Base-by-base conservation (phyloP, 2,113 vertebrate species). In the Leuciscus idus region DNA sequence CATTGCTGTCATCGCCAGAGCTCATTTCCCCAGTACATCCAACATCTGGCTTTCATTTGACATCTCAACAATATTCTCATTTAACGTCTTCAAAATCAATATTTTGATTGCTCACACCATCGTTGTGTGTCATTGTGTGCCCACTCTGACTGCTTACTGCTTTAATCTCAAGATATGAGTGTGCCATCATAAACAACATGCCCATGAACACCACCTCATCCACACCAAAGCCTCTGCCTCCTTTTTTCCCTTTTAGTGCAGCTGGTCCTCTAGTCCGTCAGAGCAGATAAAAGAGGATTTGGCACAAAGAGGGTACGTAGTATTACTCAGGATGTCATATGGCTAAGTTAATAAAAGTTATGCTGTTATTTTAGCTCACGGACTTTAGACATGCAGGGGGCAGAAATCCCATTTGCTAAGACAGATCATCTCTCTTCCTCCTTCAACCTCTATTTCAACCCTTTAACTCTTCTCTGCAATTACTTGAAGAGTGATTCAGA, bases 261-360 rank as follows among this genome's bases (percentile, higher is more conserved):
- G 50, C 86, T 88, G 64, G 39, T 86, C 87, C 85, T 80, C 76
- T 79, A 83, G 86, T 82, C 70, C 46, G 2, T 76, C 50, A 61
- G 82, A 46, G 21, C 55, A 75, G 81, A 80, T 66, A 73, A 13
- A 76, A 75, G 80, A 62, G 39, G 36, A 26, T 72, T 86, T 75
- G 72, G 84, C 84, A 72, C 36, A 43, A 43, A 86, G 68, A n/a
- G 86, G 57, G 81, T 57, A 85, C 80, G 84, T 87, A 86, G 46
- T 36, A 90, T 92, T 90, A 90, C 87, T 90, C 89, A 84, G 85
- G 59, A 88, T 91, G 91, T 92, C 92, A 89, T 84, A 84, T 17
- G 75, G 89, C 6, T 85, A 17, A n/a, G 75, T 82, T 83, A 33
- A 73, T 85, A 83, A 92, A 89, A 83, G 84, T 70, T 73, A 75